Conservation (phyloP, 2,113 vertebrate species). For the Megaptera novaeangliae region DNA sequence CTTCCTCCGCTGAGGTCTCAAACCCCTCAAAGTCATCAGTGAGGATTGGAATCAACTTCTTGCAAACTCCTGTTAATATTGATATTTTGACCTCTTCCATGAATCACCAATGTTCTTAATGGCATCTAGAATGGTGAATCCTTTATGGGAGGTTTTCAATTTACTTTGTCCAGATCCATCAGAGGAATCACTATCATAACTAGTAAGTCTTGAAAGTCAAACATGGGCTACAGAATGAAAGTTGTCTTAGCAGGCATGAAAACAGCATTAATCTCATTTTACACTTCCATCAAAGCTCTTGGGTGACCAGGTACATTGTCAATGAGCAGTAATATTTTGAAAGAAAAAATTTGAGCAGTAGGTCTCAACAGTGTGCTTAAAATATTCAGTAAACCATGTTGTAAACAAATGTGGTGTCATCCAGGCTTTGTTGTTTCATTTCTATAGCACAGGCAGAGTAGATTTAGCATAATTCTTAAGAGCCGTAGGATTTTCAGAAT, state of each 20-base stretch:
- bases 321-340: background rate
- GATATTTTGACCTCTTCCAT: background rate
- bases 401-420: background rate
- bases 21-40: background rate
- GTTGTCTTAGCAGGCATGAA: background rate
- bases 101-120: background rate
- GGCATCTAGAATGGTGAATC: background rate
- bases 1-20: background rate
- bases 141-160: too few species aligned
- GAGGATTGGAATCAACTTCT: background rate
- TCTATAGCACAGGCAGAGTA: background rate
- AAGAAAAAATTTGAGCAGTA: background rate
- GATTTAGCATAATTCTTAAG: background rate
- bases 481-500: background rate
- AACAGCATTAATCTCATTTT: background rate
- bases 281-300: background rate
- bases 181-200: background rate
- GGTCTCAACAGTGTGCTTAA: background rate
- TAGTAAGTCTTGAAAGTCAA: background rate
- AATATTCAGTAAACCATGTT: background rate
- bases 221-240: background rate
- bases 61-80: background rate
- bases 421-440: background rate
- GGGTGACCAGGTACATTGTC: background rate
- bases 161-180: too few species aligned